Conservation (phyloP, 2,797 vertebrate species). For the Cetoscarus ocellatus region DNA sequence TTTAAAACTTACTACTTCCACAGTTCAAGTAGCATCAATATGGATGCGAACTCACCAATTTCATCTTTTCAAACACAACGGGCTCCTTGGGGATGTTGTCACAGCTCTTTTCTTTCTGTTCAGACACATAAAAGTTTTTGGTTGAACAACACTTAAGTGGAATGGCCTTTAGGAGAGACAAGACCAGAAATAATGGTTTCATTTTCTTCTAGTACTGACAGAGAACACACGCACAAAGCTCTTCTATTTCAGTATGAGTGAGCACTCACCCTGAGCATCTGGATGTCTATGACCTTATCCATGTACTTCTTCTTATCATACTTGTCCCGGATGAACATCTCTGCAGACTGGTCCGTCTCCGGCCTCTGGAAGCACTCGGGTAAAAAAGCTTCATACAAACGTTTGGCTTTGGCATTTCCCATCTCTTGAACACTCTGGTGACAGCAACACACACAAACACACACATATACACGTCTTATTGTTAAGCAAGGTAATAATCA, state of each 20-base stretch:
- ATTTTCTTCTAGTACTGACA: neutral
- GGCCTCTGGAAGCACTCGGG: constrained; percentile 96
- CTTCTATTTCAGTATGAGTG: neutral
- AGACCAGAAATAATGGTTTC: neutral
- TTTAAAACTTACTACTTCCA: no score
- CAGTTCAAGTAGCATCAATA: neutral
- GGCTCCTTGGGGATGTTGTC: constrained; percentile 90
- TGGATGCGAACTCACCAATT: constrained; percentile 87
- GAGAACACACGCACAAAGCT: neutral
- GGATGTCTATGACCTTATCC: constrained; percentile 95
- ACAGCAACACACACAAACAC: constrained; percentile 18
- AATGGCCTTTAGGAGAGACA: neutral
- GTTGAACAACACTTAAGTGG: constrained; percentile 1
- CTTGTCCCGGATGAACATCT: constrained; percentile 96
- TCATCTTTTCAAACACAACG: constrained; percentile 98
- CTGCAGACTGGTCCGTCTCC: constrained; percentile 94
- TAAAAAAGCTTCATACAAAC: constrained; percentile 96
- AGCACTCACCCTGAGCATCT: constrained; percentile 88
- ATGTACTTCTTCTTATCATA: constrained; percentile 99
- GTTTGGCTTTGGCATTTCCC: constrained; percentile 96
- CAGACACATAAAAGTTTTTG: constrained; percentile 35
- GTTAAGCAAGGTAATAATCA: constrained; percentile 9
- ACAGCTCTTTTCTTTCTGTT: constrained; percentile 94
- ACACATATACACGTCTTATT: neutral
- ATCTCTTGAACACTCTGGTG: constrained; percentile 96